Evolutionary conservation across 2,797 vertebrate genomes (phyloP), one percentile per base, ranked within the genome.

Genomic region (Trachops cirrhosus): DNA sequence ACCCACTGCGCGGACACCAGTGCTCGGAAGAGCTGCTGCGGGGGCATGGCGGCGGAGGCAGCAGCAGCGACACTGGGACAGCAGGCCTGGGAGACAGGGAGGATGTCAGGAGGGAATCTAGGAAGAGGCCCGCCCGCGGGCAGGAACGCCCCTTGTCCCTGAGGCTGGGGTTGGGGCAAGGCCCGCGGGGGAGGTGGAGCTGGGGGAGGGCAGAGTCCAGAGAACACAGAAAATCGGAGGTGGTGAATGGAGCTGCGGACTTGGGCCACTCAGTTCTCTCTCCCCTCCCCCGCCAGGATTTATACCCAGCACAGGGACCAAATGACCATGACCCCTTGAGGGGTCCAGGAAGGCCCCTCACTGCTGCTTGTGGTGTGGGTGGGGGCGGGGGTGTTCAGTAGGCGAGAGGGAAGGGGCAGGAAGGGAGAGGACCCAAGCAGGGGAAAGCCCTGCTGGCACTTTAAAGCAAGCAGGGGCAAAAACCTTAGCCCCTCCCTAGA

Each of bases 1-100:
- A 99, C 98, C 99, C 99, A 99, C 86, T 99, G 98, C 0, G 98
- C 98, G 0, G 99, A 99, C 19, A 99, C 99, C 3, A 99, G 92
- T 1, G 99, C 98, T 0, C 99, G 99, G 96, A 98, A 98, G 29
- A 99, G 98, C 74, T 98, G 97, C n/a, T 98, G 97, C 1, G 98
- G 84, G 0, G 98, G 97, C 98, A 99, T 99, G 5, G 26, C 0
- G 46, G 14, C 16, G 12, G 26, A 0, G 46, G 14, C 16, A 9
- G 48, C 16, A 0, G 16, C 6, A 2, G 44, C 9, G 44, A 71
- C 67, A 29, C 89, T 4, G 3, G 21, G n/a, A 68, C 57, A 70
- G 79, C 62, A 0, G 0, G 82, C 59, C 95, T 89, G 85, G 80
- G 34, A 1, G 41, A 74, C 0, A 48, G 4, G 34, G 34, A 46